These are phyloP conservation scores for Amiota communis DNA, from an alignment of 2,888 invertebrate species.

Conservation along the genomic window DNA sequence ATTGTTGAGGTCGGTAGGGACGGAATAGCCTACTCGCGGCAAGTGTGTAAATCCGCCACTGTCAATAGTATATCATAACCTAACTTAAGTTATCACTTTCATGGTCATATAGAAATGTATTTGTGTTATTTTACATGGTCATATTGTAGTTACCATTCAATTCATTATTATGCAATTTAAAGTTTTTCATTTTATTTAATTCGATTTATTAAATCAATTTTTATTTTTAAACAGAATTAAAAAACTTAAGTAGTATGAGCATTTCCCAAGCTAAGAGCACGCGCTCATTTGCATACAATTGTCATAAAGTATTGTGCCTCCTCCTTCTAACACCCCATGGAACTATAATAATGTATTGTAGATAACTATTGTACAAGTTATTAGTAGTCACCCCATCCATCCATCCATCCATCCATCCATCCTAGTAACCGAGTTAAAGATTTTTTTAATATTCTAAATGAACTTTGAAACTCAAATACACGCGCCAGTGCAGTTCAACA, in stretches of 20 bases:
- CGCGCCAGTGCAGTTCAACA: conserved; percentile 37
- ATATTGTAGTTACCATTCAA: not conserved
- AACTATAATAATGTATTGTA: no score
- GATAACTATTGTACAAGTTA: conserved; percentile 21
- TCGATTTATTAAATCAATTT: not conserved
- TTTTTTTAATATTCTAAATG: no score
- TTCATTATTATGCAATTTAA: conserved; percentile 56
- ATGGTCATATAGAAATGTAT: not conserved
- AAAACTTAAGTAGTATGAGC: not conserved
- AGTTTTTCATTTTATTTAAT: conserved; percentile 17
- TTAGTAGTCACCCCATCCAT: conserved; percentile 30
- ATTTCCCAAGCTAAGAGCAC: conserved; percentile 43
- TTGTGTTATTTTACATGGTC: no score
- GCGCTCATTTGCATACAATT: conserved; percentile 65
- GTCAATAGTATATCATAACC: no score
- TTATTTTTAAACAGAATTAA: not conserved
- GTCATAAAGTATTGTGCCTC: conserved; percentile 23
- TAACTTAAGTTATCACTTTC: no score
- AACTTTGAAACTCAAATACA: not conserved
- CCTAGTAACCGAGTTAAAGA: not conserved
- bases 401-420: conserved; percentile 28
- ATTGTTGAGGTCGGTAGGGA: no score
- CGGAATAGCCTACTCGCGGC: no score
- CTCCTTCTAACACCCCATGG: not conserved
- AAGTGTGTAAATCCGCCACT: no score